phyloP scores from a whole-genome alignment of 2,888 invertebrate genomes.

The Dicyrtoma fusca region DNA sequence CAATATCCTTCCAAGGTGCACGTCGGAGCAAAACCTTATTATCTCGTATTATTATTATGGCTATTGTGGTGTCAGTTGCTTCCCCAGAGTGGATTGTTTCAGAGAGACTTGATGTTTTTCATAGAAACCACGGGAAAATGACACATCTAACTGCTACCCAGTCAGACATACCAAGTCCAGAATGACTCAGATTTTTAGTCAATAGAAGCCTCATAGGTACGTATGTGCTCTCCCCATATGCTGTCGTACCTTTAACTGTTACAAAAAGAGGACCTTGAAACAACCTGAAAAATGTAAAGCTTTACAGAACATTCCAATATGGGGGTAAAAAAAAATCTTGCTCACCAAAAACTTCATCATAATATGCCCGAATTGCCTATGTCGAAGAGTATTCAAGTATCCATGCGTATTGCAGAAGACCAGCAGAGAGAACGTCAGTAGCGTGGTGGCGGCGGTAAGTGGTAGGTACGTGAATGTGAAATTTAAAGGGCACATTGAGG shows the following conservation, averaged over 20 bases:
- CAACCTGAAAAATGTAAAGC: background rate
- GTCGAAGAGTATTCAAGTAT: too few species aligned
- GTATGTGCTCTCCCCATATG: background rate
- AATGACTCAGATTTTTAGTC: constrained; percentile 28
- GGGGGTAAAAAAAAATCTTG: too few species aligned
- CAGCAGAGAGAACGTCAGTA: too few species aligned
- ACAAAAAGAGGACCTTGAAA: constrained; percentile 18
- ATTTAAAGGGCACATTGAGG: too few species aligned
- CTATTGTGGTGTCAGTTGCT: constrained; percentile 33
- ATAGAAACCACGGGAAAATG: constrained; percentile 45
- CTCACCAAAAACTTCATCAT: too few species aligned
- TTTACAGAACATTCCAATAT: constrained; percentile 12
- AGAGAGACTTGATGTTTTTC: constrained; percentile 33
- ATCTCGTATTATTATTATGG: constrained; percentile 20
- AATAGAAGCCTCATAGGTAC: background rate
- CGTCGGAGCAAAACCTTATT: background rate
- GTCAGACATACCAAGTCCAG: background rate
- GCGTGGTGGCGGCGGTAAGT: too few species aligned
- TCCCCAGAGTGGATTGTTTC: constrained; percentile 40
- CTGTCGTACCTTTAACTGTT: background rate
- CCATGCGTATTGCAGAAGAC: too few species aligned
- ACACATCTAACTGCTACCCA: constrained; percentile 3
- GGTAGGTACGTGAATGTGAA: too few species aligned
- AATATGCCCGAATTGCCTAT: too few species aligned
- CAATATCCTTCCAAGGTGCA: too few species aligned